phyloP scores from a whole-genome alignment of 2,888 invertebrate species.

The Aphidoletes aphidimyza region DNA sequence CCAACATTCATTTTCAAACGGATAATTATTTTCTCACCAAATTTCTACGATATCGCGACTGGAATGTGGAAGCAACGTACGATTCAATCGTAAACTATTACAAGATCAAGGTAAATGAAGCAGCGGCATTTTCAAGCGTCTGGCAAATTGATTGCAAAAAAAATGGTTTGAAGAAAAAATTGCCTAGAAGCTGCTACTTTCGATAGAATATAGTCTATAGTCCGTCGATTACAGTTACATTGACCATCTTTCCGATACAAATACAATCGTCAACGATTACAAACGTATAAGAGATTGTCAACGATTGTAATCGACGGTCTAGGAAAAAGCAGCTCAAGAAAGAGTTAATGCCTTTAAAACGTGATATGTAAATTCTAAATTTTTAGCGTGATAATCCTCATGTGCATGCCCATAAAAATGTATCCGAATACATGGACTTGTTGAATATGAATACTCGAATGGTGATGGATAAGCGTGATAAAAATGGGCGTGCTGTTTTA shows the following conservation, averaged over 20 bases:
- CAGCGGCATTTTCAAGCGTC: not conserved
- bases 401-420: not conserved
- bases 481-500: not conserved
- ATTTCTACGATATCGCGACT: not conserved
- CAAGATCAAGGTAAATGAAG: not conserved
- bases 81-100: not conserved
- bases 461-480: not conserved
- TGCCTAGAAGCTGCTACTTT: too few relatives aligned
- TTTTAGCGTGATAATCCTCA: constrained; percentile 15
- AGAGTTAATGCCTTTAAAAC: too few relatives aligned
- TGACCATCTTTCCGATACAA: too few relatives aligned
- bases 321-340: too few relatives aligned
- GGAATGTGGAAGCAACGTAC: not conserved
- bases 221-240: too few relatives aligned
- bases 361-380: not conserved
- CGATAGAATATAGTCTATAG: too few relatives aligned
- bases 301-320: not conserved
- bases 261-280: too few relatives aligned
- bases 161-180: too few relatives aligned
- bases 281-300: too few relatives aligned
- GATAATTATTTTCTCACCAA: constrained; percentile 37
- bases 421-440: not conserved
- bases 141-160: too few relatives aligned
- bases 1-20: constrained; percentile 21
- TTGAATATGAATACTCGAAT: not conserved